Evolutionary conservation across 2,888 invertebrate species (phyloP), one percentile per base, ranked within the genome.

Genomic region (Melipona bicolor): DNA sequence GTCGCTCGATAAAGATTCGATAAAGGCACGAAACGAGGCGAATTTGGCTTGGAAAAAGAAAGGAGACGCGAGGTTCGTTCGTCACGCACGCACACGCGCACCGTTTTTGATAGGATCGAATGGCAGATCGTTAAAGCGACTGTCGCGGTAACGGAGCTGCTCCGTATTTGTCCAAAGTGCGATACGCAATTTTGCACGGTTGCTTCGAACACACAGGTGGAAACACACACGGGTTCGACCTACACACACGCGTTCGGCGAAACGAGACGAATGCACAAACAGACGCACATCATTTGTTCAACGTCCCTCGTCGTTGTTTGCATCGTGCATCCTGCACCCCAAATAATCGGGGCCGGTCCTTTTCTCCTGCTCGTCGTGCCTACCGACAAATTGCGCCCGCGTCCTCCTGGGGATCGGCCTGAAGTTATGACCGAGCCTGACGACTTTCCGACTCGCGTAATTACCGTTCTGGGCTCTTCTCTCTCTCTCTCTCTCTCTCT

Each of bases 361-460:
- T 92, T 91, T 91, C 91, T 91, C 90, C 83, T 83, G 82, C 73
- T 78, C 86, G 81, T 17, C 52, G 24, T 85, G 90, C 84, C 87
- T 85, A 88, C 90, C 91, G 91, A 93, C 93, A 93, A 93, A 93
- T 93, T 93, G 93, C 92, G 91, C 88, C 85, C 86, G 85, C 71
- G 74, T 71, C 79, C 93, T 91, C 89, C 74, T 71, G 93, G 93
- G 93, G 91, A 88, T 90, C 81, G 76, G 81, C 92, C 43, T 43
- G 88, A 92, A 93, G 93, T 93, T 93, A 93, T 93, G 93, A 93
- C 93, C 92, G 88, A 89, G 88, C 88, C 91, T 91, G 90, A 91
- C 91, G 92, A 93, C 92, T 92, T 92, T 91, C 91, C 91, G 92
- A 92, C 92, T 92, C 90, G 89, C 89, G 92, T 93, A 93, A 93